Base-by-base conservation (phyloP, 1,140 invertebrate genomes). In the Phocides pigmalion region DNA sequence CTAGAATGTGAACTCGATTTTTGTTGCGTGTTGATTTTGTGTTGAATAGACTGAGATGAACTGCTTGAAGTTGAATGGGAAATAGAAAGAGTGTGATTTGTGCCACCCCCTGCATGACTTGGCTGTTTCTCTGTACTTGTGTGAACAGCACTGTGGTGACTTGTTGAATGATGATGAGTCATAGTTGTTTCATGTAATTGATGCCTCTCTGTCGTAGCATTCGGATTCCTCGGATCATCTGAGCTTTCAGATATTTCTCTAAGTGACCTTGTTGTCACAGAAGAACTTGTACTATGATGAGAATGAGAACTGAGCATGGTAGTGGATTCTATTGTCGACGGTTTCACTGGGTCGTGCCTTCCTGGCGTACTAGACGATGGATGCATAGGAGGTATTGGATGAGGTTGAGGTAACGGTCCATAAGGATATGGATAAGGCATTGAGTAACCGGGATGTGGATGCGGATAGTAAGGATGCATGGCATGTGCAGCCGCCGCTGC, bases 391-490 rank as follows among this genome's bases (percentile, higher is more conserved):
- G 95, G 95, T 68, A 95, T 95, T 0, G 95, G 94, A 72, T 96
- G 94, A 4, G 94, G 94, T 74, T 94, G 95, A 14, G 95, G 95
- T 50, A 95, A 92, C 0, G 95, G 94, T 3, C 94, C 94, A 72
- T 95, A 95, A 0, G 95, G 93, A 89, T 95, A 95, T n/a, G 93
- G 92, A 80, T 93, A 94, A 4, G 94, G 93, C 76, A 94, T 93
- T 19, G 93, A 92, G 68, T 95, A 94, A 4, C 94, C 94, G 1
- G 95, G 93, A 89, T 95, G 95, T 14, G 94, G 94, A 70, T 95
- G 94, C 1, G 94, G 92, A 85, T 95, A 95, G 69, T 95, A 94
- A 0, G 94, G 93, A 83, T 95, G 94, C 93, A 95, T 93, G 3
- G 94, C 89, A 64, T 92, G 89, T 12, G 89, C 89, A 1, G 35